Conservation (phyloP, 1,140 invertebrate species). For the Tetraneura akinire region DNA sequence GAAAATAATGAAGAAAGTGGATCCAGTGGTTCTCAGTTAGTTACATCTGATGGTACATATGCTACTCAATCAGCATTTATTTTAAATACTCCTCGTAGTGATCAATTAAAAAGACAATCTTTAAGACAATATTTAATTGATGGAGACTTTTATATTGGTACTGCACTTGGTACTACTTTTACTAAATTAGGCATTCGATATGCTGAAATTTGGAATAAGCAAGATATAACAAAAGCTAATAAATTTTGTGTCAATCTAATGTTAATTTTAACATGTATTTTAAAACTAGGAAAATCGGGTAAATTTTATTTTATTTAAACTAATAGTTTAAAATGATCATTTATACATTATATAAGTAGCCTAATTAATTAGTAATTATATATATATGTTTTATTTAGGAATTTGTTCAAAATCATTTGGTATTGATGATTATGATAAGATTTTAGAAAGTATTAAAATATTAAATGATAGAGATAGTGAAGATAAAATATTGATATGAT, state of each 20-base stretch:
- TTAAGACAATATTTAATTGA: conserved; percentile 86
- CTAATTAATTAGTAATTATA: no score
- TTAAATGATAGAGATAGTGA: conserved; percentile 74
- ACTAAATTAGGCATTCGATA: conserved; percentile 86
- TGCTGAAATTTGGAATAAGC: conserved; percentile 60
- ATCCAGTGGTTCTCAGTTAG: conserved; percentile 63
- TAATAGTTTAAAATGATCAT: background rate
- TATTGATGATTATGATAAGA: conserved; percentile 91
- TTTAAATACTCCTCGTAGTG: conserved; percentile 40
- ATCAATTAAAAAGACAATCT: conserved; percentile 65
- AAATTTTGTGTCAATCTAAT: conserved; percentile 76
- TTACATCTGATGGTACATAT: conserved; percentile 99
- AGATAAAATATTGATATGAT: no score
- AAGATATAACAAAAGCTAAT: conserved; percentile 66
- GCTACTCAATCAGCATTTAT: conserved; percentile 97
- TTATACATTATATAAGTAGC: conserved; percentile 1
- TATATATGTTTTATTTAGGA: conserved; percentile 59
- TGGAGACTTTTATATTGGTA: conserved; percentile 95
- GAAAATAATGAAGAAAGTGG: conserved; percentile 61
- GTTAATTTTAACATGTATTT: conserved; percentile 72
- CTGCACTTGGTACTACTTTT: conserved; percentile 85
- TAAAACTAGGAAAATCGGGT: conserved; percentile 75
- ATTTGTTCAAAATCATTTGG: conserved; percentile 78
- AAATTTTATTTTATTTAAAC: conserved; percentile 54
- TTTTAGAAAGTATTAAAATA: conserved; percentile 79